Percentiles rank a stretch among this genome's conserved stretches.
Evolutionary conservation across 2,888 invertebrate species (phyloP).

Genomic region (Piscicola geometra): DNA sequence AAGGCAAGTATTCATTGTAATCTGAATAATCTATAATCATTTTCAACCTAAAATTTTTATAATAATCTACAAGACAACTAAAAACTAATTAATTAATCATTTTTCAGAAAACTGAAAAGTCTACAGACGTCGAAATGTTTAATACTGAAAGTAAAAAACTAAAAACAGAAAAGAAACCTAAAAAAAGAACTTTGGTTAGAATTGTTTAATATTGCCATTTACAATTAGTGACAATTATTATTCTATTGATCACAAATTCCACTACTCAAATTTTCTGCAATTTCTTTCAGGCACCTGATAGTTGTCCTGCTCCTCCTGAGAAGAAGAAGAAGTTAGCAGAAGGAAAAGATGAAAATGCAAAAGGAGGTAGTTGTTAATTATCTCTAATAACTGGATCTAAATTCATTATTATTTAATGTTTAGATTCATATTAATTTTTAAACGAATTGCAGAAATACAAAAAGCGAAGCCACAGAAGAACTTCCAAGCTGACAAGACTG

Average conservation of each 20-base stretch:
- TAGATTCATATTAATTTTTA: not conserved
- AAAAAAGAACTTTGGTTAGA: not conserved
- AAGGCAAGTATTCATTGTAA: not conserved
- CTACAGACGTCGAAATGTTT: slow-evolving; percentile 10
- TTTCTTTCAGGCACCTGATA: no score
- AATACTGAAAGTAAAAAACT: not conserved
- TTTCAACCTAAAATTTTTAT: not conserved
- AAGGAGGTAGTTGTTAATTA: no score
- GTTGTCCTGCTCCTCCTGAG: no score
- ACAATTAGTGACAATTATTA: no score
- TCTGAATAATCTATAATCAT: not conserved
- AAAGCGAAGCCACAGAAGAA: not conserved
- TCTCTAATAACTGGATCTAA: no score
- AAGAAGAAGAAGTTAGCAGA: no score
- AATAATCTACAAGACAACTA: not conserved
- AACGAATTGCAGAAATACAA: not conserved
- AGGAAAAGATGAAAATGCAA: not conserved
- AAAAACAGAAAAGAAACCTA: not conserved
- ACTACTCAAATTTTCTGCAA: no score
- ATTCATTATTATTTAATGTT: no score
- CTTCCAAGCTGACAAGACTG: not conserved
- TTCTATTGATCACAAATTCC: no score
- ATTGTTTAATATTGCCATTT: no score
- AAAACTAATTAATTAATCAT: not conserved
- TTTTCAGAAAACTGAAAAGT: not conserved